Conservation (phyloP, 2,888 invertebrate genomes). For the Strigamia transsilvanica region DNA sequence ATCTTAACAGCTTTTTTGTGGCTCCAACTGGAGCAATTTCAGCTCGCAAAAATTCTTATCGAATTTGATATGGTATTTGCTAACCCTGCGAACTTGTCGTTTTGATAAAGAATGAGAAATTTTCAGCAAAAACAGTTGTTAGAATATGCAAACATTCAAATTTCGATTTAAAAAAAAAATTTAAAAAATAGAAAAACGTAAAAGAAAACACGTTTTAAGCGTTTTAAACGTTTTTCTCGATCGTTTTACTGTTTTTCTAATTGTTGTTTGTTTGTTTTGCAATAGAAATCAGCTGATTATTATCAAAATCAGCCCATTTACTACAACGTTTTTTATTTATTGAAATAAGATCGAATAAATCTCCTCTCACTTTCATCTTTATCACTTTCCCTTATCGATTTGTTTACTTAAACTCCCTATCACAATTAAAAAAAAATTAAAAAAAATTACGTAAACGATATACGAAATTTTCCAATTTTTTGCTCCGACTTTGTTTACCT, state of each 20-base stretch:
- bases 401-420: constrained; percentile 14
- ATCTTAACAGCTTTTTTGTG: neutral
- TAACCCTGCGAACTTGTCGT: neutral
- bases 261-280: neutral
- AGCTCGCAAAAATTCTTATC: neutral
- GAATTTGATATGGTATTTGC: neutral
- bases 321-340: neutral
- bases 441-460: constrained; percentile 6
- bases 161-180: no score
- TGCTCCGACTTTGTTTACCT: constrained; percentile 27
- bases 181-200: neutral
- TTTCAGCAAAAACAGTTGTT: neutral
- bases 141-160: no score
- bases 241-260: neutral
- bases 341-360: constrained; percentile 7
- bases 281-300: neutral
- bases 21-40: neutral
- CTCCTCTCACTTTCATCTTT: constrained; percentile 20
- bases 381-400: neutral
- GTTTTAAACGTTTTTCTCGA: no score
- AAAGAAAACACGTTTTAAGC: neutral
- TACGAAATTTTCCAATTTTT: neutral
- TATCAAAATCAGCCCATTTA: constrained; percentile 22
- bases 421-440: neutral
- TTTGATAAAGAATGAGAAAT: neutral